Evolutionary conservation across 1,140 invertebrate genomes (phyloP), one percentile per base, ranked within the genome.

Genomic region (Vanessa atalanta): DNA sequence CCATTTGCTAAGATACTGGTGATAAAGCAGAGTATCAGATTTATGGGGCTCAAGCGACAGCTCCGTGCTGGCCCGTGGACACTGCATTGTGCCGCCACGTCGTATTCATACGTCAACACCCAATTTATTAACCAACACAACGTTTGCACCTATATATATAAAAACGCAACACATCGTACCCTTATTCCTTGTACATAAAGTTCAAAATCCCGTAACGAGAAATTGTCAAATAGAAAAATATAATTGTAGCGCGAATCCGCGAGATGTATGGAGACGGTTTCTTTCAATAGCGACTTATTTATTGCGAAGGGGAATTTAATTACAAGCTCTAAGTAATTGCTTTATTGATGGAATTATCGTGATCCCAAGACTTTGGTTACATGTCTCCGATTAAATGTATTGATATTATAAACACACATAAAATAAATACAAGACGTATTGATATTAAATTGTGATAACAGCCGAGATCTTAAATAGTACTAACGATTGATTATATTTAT

Each of bases 71-170:
- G 20, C 20, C 66, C 69, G 47, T 77, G 79, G 85, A 89, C 86
- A 87, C 73, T 26, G 80, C 84, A 89, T 89, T 90, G 87, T 90
- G 74, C 65, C 66, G 64, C 72, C 50, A 72, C 65, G 70, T 77
- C 70, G 86, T 89, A 90, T 90, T 89, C 87, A 89, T 90, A 89
- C 86, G 88, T 85, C 88, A 90, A 82, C 77, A 82, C 79, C 80
- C 79, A 82, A 90, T 89, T 89, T 90, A 90, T 90, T 64, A 76
- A 76, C 75, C 65, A 68, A 60, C n/a, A 43, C 31, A 15, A 43
- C 31, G 13, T n/a, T 31, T 69, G 55, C 75, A 51, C 26, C 13
- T 64, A n/a, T 13, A 47, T 12, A 73, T 69, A 43, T 65, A 70
- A 55, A 70, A 73, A 37, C 26, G 3, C 12, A 43, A 57, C 3